These are phyloP conservation scores for Percopsis transmontana DNA, from an alignment of 2,113 vertebrate genomes.

Conservation along the genomic window DNA sequence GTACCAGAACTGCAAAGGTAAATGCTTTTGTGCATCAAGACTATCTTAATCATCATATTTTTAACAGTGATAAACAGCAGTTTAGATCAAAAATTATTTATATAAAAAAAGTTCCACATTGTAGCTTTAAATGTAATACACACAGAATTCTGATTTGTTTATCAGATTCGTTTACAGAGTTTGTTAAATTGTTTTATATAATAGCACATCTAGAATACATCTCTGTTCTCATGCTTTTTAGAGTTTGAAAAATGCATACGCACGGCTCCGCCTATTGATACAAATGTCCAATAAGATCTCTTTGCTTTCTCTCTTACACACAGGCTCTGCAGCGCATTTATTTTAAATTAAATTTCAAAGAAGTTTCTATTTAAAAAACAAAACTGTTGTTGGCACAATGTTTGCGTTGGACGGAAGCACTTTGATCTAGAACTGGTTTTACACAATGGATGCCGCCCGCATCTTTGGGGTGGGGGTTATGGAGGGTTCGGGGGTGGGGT, in stretches of 20 bases:
- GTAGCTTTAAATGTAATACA: conserved; percentile 22
- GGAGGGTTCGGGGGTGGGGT: neutral
- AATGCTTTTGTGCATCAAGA: no score
- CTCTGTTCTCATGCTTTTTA: conserved; percentile 10
- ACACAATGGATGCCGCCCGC: neutral
- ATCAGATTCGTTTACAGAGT: conserved; percentile 2
- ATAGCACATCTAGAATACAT: conserved; percentile 6
- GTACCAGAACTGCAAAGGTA: no score
- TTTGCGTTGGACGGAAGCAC: conserved; percentile 74
- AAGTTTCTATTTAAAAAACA: conserved; percentile 31
- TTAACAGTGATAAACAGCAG: no score
- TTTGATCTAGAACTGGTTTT: conserved; percentile 54
- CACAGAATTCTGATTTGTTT: conserved; percentile 10
- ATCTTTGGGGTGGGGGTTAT: neutral
- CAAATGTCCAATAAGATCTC: neutral
- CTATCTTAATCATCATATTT: no score
- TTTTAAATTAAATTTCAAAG: conserved; percentile 7
- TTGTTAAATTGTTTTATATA: neutral
- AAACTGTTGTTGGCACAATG: conserved; percentile 57
- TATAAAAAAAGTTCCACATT: neutral
- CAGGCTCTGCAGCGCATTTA: conserved; percentile 32
- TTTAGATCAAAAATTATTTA: no score
- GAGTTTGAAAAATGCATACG: conserved; percentile 12
- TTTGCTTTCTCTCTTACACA: conserved; percentile 20
- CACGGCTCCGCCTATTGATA: neutral